Evolutionary conservation across 1,140 invertebrate species (phyloP), one percentile per base, ranked within the genome.

Genomic region (Polypedilum pembai): DNA sequence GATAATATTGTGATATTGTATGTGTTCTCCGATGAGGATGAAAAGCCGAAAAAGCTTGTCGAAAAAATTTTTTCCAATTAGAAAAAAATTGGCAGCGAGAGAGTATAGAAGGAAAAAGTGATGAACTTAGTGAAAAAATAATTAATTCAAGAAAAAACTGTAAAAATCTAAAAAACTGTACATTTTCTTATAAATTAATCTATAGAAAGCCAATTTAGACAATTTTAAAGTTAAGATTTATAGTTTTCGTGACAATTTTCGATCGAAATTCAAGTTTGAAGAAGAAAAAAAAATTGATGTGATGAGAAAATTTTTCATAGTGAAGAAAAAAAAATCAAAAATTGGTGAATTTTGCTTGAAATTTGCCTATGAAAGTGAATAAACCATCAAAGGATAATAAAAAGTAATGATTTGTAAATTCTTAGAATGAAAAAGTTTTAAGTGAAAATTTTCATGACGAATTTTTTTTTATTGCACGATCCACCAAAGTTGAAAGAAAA

Each of bases 321-420:
- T 21, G 17, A 8, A 8, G 18, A 66, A 69, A 10, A 18, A 10
- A 18, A 69, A 18, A 10, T 66, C 7, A 66, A 20, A 69, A 69
- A 69, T 69, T 69, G 65, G 8, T n/a, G n/a, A 69, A 69, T 69
- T 69, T 69, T 18, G 65, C 65, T 69, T 69, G 65, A 69, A 69
- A 69, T 69, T 69, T 69, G 65, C 17, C 65, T 20, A 20, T 18
- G 65, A 69, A 69, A 69, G 20, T 69, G 17, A 10, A 18, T 18
- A 20, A 69, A 69, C n/a, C 65, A 69, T 7, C 20, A 18, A 69
- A 69, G 20, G 20, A 69, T 69, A 20, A 18, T 69, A 69, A 69
- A 69, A 69, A 69, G 65, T 69, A 69, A 69, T 69, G 20, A 20
- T 20, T 20, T 20, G 17, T 20, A 8, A 69, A 69, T 7, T 18